These are phyloP conservation scores for Drosophila kanekoi DNA, from an alignment of 2,888 invertebrate species.

Conservation along the genomic window DNA sequence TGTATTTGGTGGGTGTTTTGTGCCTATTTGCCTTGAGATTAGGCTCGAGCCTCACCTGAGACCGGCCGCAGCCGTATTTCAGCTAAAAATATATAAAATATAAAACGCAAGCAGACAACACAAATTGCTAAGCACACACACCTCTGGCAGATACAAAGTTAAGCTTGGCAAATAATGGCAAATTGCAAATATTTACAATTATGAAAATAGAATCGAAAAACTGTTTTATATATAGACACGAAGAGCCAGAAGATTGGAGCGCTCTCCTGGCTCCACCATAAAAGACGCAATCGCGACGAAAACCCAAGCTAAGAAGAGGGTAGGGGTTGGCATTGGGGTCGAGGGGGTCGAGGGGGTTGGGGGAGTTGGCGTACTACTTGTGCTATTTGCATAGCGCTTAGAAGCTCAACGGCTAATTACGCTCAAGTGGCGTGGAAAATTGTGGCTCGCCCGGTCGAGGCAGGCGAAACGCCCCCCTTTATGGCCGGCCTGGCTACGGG, in stretches of 20 bases:
- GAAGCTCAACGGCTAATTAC: constrained; percentile 75
- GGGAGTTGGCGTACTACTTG: constrained; percentile 9
- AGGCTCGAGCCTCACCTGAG: constrained; percentile 38
- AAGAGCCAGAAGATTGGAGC: constrained; percentile 3
- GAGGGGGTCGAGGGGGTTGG: too few relatives aligned
- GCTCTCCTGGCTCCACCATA: background rate
- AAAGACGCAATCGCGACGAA: constrained; percentile 5
- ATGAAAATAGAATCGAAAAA: constrained; percentile 80
- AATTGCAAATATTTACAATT: constrained; percentile 72
- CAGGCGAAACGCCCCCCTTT: constrained; percentile 23
- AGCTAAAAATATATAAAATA: constrained; percentile 37
- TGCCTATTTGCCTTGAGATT: constrained; percentile 56
- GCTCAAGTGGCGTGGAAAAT: constrained; percentile 81
- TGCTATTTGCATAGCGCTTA: constrained; percentile 68
- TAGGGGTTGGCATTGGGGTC: background rate
- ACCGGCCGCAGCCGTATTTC: background rate
- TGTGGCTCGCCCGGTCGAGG: constrained; percentile 42
- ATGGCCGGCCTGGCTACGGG: background rate
- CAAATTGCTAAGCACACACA: constrained; percentile 34
- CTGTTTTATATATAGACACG: constrained; percentile 65
- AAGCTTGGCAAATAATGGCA: constrained; percentile 60
- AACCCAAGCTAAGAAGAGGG: background rate
- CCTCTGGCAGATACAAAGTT: constrained; percentile 37
- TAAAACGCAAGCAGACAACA: constrained; percentile 18
- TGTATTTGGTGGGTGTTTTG: constrained; percentile 25